phyloP scores from a whole-genome alignment of 2,113 vertebrate species.

The Salminus brasiliensis region DNA sequence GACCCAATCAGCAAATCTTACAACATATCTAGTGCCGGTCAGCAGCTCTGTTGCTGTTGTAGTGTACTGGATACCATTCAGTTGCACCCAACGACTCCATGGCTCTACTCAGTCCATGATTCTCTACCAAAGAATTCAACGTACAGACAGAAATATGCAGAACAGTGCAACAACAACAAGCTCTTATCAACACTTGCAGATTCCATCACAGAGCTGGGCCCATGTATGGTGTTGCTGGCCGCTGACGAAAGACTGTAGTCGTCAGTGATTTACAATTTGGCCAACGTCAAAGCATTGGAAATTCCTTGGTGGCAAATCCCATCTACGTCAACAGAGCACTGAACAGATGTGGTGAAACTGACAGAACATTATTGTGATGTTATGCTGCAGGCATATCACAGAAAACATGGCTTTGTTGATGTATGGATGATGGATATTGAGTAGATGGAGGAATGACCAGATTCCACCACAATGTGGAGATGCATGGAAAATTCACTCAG shows the following conservation, averaged over 20 bases:
- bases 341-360: constrained; percentile 1
- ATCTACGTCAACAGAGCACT: background rate
- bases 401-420: background rate
- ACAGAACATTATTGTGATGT: background rate
- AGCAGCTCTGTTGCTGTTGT: background rate
- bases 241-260: background rate
- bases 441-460: background rate
- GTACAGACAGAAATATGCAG: constrained; percentile 14
- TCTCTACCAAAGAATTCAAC: constrained; percentile 1
- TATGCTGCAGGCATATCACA: background rate
- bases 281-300: background rate
- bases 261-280: background rate
- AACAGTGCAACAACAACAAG: constrained; percentile 15
- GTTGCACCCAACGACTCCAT: constrained; percentile 8
- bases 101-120: background rate
- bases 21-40: background rate
- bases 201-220: constrained; percentile 23
- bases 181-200: constrained; percentile 9
- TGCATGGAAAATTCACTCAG: background rate
- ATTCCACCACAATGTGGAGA: background rate
- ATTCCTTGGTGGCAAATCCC: background rate
- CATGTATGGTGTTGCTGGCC: constrained; percentile 28
- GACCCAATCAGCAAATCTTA: background rate
- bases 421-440: background rate
- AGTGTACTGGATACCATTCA: background rate